phyloP scores from a whole-genome alignment of 2,888 invertebrate species.

The Pediacus dermestoides region DNA sequence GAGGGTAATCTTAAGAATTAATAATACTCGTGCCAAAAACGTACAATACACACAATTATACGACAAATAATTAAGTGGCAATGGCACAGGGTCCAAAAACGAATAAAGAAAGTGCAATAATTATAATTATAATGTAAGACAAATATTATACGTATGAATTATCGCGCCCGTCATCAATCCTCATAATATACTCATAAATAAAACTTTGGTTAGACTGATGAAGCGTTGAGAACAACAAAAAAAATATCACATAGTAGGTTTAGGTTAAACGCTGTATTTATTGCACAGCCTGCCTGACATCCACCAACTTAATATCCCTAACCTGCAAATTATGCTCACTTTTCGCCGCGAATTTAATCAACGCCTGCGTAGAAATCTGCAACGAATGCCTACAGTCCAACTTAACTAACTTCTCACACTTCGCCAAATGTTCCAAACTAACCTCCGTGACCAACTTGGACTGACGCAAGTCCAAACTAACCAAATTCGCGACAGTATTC shows the following conservation, averaged over 20 bases:
- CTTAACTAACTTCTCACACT: conserved; percentile 69
- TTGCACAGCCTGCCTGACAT: conserved; percentile 39
- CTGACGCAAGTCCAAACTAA: conserved; percentile 75
- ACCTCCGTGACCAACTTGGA: conserved; percentile 79
- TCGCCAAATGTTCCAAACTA: conserved; percentile 75
- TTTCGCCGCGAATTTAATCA: conserved; percentile 79
- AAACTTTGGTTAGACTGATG: neutral
- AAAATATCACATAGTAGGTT: neutral
- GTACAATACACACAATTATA: no score
- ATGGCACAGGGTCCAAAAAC: no score
- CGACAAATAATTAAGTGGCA: no score
- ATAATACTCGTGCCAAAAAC: no score
- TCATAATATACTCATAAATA: no score
- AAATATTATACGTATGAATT: no score
- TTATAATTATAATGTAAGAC: no score
- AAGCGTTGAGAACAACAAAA: neutral
- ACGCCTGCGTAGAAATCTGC: conserved; percentile 75
- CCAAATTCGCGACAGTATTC: conserved; percentile 63
- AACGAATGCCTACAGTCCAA: conserved; percentile 77
- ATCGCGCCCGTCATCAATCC: no score
- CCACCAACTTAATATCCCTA: conserved; percentile 74
- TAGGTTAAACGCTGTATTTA: neutral
- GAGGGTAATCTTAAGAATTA: no score
- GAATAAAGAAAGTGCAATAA: no score
- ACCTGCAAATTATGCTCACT: conserved; percentile 77